Conservation (phyloP, 2,113 vertebrate genomes). For the Triplophysa dalaica region DNA sequence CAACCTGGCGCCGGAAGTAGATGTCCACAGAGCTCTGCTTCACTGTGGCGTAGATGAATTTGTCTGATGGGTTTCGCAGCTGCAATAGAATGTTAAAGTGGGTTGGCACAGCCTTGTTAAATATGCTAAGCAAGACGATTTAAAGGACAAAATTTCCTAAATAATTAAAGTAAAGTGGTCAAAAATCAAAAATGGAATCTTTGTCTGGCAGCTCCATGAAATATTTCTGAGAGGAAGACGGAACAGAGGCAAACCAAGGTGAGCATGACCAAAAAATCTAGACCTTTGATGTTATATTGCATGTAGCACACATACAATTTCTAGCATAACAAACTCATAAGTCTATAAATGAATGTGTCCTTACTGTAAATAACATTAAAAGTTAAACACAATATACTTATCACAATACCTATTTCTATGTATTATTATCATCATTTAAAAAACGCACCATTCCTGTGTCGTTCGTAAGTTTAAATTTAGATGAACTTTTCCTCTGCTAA, state of each 20-base stretch:
- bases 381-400: background rate
- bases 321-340: background rate
- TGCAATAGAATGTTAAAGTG: slow-evolving; percentile 56
- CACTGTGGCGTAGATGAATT: slow-evolving; percentile 98
- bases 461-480: background rate
- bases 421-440: background rate
- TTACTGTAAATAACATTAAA: background rate
- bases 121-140: background rate
- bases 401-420: background rate
- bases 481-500: background rate
- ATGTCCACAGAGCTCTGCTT: slow-evolving; percentile 99
- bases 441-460: background rate
- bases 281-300: background rate
- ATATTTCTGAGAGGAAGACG: slow-evolving; percentile 6
- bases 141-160: background rate
- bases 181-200: background rate
- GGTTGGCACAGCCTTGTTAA: background rate
- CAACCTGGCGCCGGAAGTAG: slow-evolving; percentile 97
- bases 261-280: slow-evolving; percentile 27
- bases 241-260: slow-evolving; percentile 4
- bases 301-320: slow-evolving; percentile 1
- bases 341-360: background rate
- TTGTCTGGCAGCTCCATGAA: background rate
- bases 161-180: slow-evolving; percentile 15
- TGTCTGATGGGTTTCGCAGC: slow-evolving; percentile 96